Percentiles rank a stretch among this genome's conserved stretches.
Evolutionary conservation across 2,113 vertebrate genomes (phyloP).

Genomic region (Urocynchramus pylzowi): DNA sequence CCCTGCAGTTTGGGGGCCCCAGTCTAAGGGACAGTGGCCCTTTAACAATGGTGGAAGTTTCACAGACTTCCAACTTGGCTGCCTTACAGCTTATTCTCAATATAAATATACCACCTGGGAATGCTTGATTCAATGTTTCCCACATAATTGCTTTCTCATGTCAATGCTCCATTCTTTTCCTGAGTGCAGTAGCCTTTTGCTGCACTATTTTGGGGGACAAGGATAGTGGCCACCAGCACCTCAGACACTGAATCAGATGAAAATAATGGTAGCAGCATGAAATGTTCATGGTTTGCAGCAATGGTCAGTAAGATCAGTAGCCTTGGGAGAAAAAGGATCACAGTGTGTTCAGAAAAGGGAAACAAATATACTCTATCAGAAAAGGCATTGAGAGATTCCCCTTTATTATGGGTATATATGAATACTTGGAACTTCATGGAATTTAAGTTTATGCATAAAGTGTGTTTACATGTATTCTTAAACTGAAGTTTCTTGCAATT

Average conservation of each 20-base stretch:
- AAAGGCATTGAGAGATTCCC: background rate
- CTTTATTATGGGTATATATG: background rate
- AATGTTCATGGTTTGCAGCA: background rate
- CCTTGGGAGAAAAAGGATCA: background rate
- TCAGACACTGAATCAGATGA: background rate
- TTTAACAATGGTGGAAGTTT: constrained; percentile 56
- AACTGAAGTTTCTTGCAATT: background rate
- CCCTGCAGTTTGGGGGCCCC: background rate
- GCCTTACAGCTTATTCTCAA: constrained; percentile 42
- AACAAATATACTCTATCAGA: background rate
- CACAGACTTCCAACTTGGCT: constrained; percentile 54
- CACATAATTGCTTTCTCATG: constrained; percentile 65
- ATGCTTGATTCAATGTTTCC: constrained; percentile 49
- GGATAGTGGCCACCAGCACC: background rate
- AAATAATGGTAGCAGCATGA: background rate
- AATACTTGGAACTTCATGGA: background rate
- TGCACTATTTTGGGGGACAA: background rate
- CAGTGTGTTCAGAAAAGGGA: background rate
- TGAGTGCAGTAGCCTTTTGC: background rate
- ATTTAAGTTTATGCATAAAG: background rate
- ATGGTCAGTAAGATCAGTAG: background rate
- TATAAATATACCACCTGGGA: constrained; percentile 67
- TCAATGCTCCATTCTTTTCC: constrained; percentile 14
- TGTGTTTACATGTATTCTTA: background rate
- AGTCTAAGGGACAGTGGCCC: background rate